Evolutionary conservation across 1,140 invertebrate genomes (phyloP).

Genomic region (Cotesia vestalis): DNA sequence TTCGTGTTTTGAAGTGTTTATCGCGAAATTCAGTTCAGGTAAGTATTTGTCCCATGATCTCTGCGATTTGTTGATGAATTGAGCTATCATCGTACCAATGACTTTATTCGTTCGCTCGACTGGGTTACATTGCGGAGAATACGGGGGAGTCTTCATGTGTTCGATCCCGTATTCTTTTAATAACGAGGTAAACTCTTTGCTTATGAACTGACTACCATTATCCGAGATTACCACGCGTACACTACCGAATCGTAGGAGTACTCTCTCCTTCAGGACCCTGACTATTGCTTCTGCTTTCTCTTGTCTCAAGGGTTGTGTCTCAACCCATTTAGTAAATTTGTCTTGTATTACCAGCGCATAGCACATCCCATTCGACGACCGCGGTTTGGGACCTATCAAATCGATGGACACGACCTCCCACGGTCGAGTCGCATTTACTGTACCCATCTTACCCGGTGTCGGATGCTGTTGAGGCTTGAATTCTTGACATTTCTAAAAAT

Average conservation of each 20-base stretch:
- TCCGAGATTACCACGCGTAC: neutral
- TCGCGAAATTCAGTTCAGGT: neutral
- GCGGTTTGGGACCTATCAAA: slow-evolving; percentile 7
- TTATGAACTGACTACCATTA: neutral
- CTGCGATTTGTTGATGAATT: neutral
- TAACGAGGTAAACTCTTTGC: neutral
- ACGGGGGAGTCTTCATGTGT: neutral
- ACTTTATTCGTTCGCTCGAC: neutral
- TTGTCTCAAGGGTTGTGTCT: slow-evolving; percentile 37
- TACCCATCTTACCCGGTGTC: slow-evolving; percentile 20
- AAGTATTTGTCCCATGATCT: neutral
- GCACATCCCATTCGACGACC: slow-evolving; percentile 1
- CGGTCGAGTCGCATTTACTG: neutral
- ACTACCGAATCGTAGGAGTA: slow-evolving; percentile 48
- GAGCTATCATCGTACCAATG: neutral
- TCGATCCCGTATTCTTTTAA: neutral
- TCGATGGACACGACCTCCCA: slow-evolving; percentile 12
- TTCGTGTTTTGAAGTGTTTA: too few relatives aligned
- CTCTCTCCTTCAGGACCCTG: slow-evolving; percentile 42
- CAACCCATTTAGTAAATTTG: slow-evolving; percentile 37
- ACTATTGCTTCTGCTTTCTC: slow-evolving; percentile 42
- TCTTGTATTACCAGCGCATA: slow-evolving; percentile 23
- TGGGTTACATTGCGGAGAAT: neutral
- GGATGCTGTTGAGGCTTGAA: slow-evolving; percentile 5
- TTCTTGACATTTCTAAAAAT: slow-evolving; percentile 26